Evolutionary conservation across 30 jellyfish, hydroid and myxozoan genomes (phyloP).

Genomic region (Cassiopea xamachana): DNA sequence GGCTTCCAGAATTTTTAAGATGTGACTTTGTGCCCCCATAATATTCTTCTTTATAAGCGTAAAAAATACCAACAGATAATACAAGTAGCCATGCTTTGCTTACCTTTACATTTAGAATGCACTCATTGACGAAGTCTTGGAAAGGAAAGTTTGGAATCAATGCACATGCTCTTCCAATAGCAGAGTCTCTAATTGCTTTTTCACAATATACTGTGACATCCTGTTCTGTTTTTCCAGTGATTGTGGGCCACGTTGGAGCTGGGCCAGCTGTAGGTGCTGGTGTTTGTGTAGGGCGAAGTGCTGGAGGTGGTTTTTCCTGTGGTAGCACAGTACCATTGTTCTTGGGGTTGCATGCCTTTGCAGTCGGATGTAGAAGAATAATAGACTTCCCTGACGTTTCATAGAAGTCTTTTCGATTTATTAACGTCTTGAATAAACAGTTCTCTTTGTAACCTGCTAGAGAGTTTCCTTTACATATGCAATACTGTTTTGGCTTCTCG

Average conservation of each 20-base stretch:
- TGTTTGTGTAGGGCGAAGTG: neutral
- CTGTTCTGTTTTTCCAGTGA: constrained; percentile 14
- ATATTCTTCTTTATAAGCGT: neutral
- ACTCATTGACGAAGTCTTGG: neutral
- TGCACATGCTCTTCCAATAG: constrained; percentile 35
- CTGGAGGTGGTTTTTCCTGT: neutral
- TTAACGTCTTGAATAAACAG: neutral
- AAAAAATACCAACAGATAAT: neutral
- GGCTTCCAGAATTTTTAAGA: too few relatives aligned
- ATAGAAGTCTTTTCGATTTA: neutral
- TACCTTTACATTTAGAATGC: neutral
- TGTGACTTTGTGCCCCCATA: too few relatives aligned
- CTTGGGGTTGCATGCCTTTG: neutral
- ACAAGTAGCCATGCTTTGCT: neutral
- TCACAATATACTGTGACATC: constrained; percentile 9
- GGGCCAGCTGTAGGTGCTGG: neutral
- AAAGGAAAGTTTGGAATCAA: neutral
- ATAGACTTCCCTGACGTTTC: neutral
- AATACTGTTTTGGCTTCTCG: neutral
- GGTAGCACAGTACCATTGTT: neutral
- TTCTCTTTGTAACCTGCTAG: neutral
- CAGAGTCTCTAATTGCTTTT: constrained; percentile 13
- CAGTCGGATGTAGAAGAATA: neutral
- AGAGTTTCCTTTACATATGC: neutral
- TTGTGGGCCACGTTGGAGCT: constrained; percentile 41